Base-by-base conservation (phyloP, 2,113 vertebrate species). In the Gymnocephalus cernua region DNA sequence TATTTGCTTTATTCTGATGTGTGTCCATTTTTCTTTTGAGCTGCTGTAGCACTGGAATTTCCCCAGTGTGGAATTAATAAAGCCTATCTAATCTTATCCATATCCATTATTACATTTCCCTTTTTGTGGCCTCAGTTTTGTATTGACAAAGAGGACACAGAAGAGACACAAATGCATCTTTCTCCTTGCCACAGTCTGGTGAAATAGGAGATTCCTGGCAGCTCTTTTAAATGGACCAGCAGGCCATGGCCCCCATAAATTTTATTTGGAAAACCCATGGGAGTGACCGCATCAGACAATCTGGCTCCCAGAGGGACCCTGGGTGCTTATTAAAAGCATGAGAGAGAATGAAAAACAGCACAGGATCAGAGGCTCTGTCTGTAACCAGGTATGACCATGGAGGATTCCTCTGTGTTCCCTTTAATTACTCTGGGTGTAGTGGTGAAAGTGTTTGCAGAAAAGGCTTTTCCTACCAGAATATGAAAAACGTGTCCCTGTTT, bases 191-290 rank as follows among this genome's bases (percentile, higher is more conserved):
- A 18, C 10, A 3, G 74, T 72, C 73, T 59, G 51, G 51, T 87
- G 77, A 84, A 86, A 93, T 57, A 8, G 62, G 82, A 82, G 81
- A 77, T 45, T 64, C 66, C 25, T 19, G 19, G 51, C 63, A 69
- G 65, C 51, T 67, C 65, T 83, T 70, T 74, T 50, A 88, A 91
- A 88, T 90, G 83, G 67, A 89, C 74, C 73, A 71, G 58, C 67
- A 79, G 88, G 82, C 90, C 88, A 79, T 25, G 70, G 57, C 69
- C 72, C 57, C 57, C 58, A 71, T 82, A 81, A 83, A 88, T 92
- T 61, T 61, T 82, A 78, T 83, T 89, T 88, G 56, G 56, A 75
- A 84, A 85, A 57, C 81, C 66, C 70, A 57, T 18, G 54, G 72
- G 77, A 86, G 66, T 58, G 72, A 78, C 79, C 19, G 41, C 77